These are phyloP conservation scores for Gnathonemus echidnorhynchus DNA, from an alignment of 2,113 vertebrate species.

Conservation along the genomic window DNA sequence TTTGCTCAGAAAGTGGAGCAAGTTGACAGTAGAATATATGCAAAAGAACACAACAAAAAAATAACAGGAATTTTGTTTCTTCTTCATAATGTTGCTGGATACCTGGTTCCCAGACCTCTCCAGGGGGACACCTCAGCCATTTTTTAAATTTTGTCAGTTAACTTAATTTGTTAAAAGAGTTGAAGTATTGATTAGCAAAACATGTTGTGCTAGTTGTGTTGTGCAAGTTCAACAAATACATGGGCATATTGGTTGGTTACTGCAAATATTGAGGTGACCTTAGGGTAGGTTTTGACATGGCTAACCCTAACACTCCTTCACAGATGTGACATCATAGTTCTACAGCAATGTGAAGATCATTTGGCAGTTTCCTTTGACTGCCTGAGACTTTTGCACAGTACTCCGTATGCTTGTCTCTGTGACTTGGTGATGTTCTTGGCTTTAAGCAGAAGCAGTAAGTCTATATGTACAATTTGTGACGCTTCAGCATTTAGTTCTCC, in stretches of 20 bases:
- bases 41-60: neutral
- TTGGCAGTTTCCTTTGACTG: neutral
- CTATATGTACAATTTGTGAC: neutral
- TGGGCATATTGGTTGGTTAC: neutral
- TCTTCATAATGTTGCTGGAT: neutral
- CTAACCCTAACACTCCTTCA: neutral
- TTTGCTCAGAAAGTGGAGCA: neutral
- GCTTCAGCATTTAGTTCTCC: neutral
- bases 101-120: neutral
- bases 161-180: neutral
- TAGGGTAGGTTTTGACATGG: neutral
- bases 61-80: neutral
- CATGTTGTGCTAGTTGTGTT: neutral
- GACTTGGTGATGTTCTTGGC: neutral
- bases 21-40: neutral
- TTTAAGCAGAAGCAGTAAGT: neutral
- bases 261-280: neutral
- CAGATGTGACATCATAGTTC: neutral
- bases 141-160: neutral
- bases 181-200: neutral
- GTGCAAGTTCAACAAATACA: neutral
- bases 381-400: neutral
- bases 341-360: neutral
- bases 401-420: neutral
- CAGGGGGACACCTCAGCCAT: neutral